A percentile compares a stretch with the other conserved stretches of the same genome.
Conservation (phyloP, 2,113 vertebrate species). For the Syngnathoides biaculeatus region DNA sequence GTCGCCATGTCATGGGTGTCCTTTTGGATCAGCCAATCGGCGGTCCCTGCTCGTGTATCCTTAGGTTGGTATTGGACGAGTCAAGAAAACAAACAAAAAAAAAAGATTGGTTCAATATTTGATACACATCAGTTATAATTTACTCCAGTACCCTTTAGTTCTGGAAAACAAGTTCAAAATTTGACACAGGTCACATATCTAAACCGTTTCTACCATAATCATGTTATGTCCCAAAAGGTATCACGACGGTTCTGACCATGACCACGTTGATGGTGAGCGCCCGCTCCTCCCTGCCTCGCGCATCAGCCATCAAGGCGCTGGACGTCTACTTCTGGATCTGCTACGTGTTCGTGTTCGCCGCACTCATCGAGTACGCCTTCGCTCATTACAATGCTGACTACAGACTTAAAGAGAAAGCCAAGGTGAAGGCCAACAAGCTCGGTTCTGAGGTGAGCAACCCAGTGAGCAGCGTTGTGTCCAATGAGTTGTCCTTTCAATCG, state of each 20-base stretch:
- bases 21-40: conserved; percentile 98
- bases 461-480: conserved; percentile 12
- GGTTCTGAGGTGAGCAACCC: conserved; percentile 75
- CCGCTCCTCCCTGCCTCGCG: conserved; percentile 88
- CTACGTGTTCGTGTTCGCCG: conserved; percentile 95
- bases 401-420: conserved; percentile 91
- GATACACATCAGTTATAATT: neutral
- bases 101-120: neutral
- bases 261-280: conserved; percentile 97
- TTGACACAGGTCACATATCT: neutral
- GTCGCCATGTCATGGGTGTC: conserved; percentile 99
- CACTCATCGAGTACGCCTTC: conserved; percentile 93
- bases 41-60: conserved; percentile 92
- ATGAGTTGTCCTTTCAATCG: conserved; percentile 20
- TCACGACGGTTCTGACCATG: conserved; percentile 97
- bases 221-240: conserved; percentile 72
- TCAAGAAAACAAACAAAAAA: neutral
- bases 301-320: conserved; percentile 92
- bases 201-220: neutral
- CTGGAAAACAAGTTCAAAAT: neutral
- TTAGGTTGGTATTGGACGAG: conserved; percentile 74
- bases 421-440: conserved; percentile 80
- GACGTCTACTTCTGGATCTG: conserved; percentile 99
- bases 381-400: conserved; percentile 97
- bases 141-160: too few relatives aligned